phyloP scores from a whole-genome alignment of 2,888 invertebrate species.

The Eutolmus rufibarbis region DNA sequence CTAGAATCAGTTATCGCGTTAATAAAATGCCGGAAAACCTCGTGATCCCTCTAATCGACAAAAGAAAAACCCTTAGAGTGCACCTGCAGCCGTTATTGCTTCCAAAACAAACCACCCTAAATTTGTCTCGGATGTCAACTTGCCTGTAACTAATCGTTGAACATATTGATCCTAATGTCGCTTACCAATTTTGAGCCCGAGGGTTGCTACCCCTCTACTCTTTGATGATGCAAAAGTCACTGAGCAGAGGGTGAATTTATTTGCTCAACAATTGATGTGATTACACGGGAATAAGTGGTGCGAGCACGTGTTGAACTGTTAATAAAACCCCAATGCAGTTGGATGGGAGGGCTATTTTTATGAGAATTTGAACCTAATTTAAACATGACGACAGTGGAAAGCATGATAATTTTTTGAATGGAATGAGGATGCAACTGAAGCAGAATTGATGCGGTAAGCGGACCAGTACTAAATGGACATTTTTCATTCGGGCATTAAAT shows the following conservation, averaged over 20 bases:
- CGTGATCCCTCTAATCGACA: not conserved
- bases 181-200: not conserved
- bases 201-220: not conserved
- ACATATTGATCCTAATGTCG: constrained; percentile 1
- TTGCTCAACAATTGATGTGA: constrained; percentile 4
- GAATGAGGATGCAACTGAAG: not conserved
- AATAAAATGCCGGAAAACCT: not conserved
- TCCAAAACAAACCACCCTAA: constrained; percentile 29
- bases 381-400: not conserved
- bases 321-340: not conserved
- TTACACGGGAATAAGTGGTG: constrained; percentile 6
- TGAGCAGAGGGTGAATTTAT: not conserved
- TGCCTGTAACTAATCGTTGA: constrained; percentile 25
- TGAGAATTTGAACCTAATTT: not conserved
- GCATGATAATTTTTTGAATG: not conserved
- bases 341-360: not conserved
- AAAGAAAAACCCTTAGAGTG: not conserved
- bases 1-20: not conserved
- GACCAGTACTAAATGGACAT: not conserved
- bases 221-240: not conserved
- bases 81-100: constrained; percentile 8
- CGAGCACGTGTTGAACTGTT: constrained; percentile 13
- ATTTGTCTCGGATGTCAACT: constrained; percentile 12
- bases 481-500: not conserved
- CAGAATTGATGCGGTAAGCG: not conserved